Conservation (phyloP, 2,113 vertebrate species). For the Cyphomyrus discorhynchus region DNA sequence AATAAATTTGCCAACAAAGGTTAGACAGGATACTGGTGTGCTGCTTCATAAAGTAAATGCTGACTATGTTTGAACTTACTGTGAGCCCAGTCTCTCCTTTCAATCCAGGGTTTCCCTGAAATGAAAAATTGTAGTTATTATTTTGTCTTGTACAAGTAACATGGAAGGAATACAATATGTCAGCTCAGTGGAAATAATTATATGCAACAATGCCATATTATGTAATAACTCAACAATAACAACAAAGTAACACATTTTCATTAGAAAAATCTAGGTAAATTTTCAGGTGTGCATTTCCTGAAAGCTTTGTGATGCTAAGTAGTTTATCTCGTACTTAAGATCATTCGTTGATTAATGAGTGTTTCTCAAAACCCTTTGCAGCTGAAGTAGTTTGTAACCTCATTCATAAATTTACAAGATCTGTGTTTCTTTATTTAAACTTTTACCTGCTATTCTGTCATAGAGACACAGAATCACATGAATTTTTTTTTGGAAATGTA, state of each 20-base stretch:
- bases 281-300: neutral
- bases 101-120: constrained; percentile 66
- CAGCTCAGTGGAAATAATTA: neutral
- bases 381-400: neutral
- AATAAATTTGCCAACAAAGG: constrained; percentile 24
- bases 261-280: neutral
- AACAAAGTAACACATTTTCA: neutral
- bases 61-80: constrained; percentile 51
- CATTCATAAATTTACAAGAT: neutral
- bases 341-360: neutral
- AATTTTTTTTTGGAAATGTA: neutral
- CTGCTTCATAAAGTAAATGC: neutral
- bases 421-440: neutral
- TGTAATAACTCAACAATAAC: neutral
- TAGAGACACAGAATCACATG: neutral
- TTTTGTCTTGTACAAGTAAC: neutral
- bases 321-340: neutral
- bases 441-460: neutral
- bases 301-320: neutral
- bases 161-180: neutral
- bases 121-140: neutral
- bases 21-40: neutral
- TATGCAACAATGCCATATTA: neutral
- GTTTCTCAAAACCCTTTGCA: neutral
- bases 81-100: constrained; percentile 79